These are phyloP conservation scores for Oikopleura dioica DNA, from an alignment of 23 tunicate species.

Conservation along the genomic window DNA sequence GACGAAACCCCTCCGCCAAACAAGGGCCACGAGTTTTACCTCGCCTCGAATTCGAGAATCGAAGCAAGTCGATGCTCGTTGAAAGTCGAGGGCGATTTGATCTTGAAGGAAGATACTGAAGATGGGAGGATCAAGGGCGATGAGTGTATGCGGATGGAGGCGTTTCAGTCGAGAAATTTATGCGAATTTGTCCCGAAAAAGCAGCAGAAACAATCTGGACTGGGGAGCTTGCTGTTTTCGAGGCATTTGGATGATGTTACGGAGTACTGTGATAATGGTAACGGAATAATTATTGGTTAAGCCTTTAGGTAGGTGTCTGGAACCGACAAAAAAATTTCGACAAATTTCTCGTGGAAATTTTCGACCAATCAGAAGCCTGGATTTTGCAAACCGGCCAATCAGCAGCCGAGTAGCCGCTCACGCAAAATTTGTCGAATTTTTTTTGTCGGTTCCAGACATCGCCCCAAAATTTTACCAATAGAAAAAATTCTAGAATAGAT, in stretches of 20 bases:
- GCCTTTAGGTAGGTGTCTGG: too few species aligned
- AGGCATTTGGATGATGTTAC: neutral
- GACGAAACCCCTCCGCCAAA: conserved; percentile 35
- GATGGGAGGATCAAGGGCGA: neutral
- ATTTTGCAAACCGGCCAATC: too few species aligned
- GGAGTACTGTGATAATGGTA: conserved; percentile 11
- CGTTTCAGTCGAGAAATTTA: neutral
- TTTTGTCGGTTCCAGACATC: too few species aligned
- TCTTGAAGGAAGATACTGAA: neutral
- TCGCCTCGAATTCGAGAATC: conserved; percentile 16
- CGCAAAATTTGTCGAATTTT: too few species aligned
- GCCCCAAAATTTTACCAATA: too few species aligned
- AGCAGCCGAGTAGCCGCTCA: too few species aligned
- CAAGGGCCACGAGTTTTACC: conserved; percentile 24
- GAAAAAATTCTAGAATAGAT: too few species aligned
- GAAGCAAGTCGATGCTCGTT: neutral
- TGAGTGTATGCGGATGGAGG: neutral
- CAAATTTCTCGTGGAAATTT: too few species aligned
- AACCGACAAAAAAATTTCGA: too few species aligned
- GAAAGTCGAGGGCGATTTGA: neutral
- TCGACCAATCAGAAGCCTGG: too few species aligned
- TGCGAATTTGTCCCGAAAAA: neutral
- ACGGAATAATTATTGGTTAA: too few species aligned
- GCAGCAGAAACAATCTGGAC: neutral
- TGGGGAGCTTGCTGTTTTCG: neutral